Percentiles rank a stretch among this genome's conserved stretches.
phyloP scores from a whole-genome alignment of 2,113 vertebrate genomes.

The Caretta caretta region DNA sequence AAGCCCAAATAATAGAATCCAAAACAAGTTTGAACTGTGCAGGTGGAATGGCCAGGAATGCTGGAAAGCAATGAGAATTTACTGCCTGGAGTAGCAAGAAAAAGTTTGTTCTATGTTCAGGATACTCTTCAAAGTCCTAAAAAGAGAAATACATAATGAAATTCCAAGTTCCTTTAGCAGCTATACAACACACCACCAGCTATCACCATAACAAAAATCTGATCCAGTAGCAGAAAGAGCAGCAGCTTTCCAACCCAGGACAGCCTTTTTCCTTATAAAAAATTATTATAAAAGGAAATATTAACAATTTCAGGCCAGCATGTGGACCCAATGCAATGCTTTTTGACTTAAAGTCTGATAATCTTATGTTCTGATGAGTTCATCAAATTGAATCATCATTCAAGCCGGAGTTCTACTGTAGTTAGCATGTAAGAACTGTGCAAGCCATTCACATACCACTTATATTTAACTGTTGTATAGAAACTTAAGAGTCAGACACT shows the following conservation, averaged over 20 bases:
- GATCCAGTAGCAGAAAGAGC: background rate
- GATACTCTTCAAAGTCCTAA: conserved; percentile 98
- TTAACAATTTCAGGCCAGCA: background rate
- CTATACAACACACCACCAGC: background rate
- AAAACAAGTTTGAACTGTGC: conserved; percentile 98
- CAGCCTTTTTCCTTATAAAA: background rate
- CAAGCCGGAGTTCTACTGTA: background rate
- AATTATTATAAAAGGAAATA: background rate
- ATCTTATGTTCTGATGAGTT: background rate
- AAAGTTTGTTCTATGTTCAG: conserved; percentile 98
- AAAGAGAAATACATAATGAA: background rate
- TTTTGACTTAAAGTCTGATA: background rate
- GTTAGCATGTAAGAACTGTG: background rate
- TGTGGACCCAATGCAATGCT: background rate
- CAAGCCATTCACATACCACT: background rate
- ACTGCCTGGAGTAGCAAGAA: conserved; percentile 98
- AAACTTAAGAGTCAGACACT: background rate
- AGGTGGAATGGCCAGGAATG: conserved; percentile 97
- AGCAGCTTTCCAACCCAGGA: background rate
- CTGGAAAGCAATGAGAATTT: conserved; percentile 99
- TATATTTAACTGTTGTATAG: background rate
- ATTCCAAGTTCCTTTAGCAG: background rate
- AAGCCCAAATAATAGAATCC: conserved; percentile 99
- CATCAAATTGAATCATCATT: background rate
- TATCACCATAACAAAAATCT: background rate